Conservation (phyloP, 1,140 invertebrate genomes). For the Oncopeltus fasciatus region DNA sequence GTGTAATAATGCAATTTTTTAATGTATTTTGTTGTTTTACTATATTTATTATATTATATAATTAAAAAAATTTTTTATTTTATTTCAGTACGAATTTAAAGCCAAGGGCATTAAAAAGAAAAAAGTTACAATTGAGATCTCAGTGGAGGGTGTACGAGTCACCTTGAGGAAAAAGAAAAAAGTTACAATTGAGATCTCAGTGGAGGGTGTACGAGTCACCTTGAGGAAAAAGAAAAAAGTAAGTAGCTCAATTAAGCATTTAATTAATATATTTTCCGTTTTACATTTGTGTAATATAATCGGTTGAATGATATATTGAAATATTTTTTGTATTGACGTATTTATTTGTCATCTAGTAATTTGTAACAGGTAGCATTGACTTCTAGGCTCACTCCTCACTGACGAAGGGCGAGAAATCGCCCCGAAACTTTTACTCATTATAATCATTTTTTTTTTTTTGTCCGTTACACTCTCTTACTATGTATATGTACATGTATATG, state of each 20-base stretch:
- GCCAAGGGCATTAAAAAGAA: conserved; percentile 93
- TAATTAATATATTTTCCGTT: neutral
- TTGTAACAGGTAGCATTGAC: too few relatives aligned
- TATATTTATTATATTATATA: neutral
- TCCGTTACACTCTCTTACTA: too few relatives aligned
- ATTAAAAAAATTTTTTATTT: conserved; percentile 22
- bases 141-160: conserved; percentile 85
- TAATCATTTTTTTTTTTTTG: too few relatives aligned
- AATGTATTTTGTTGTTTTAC: neutral
- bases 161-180: conserved; percentile 77
- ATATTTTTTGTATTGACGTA: too few relatives aligned
- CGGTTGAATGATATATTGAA: too few relatives aligned
- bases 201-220: conserved; percentile 81
- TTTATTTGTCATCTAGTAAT: too few relatives aligned
- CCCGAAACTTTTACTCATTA: too few relatives aligned
- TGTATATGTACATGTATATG: too few relatives aligned
- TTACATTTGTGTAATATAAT: too few relatives aligned
- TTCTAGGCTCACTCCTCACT: too few relatives aligned
- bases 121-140: conserved; percentile 88
- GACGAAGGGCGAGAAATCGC: too few relatives aligned
- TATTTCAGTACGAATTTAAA: conserved; percentile 90
- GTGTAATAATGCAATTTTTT: neutral
- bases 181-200: conserved; percentile 85
- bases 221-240: conserved; percentile 60
- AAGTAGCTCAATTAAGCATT: neutral